These are phyloP conservation scores for Myxocyprinus asiaticus DNA, from an alignment of 2,113 vertebrate genomes.

Conservation along the genomic window DNA sequence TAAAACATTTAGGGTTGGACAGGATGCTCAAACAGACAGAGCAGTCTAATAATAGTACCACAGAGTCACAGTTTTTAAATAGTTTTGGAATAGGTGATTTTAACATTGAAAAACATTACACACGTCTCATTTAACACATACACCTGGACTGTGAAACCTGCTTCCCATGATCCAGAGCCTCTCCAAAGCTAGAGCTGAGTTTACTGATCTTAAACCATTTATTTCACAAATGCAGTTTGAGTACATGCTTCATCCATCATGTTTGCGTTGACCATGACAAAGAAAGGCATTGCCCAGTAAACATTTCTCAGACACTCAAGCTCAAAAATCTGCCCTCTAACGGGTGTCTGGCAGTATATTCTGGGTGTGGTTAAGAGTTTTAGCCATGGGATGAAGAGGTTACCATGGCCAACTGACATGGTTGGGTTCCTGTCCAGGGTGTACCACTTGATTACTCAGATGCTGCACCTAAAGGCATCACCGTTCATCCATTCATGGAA, in stretches of 20 bases:
- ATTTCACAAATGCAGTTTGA: neutral
- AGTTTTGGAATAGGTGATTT: too few species aligned
- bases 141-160: neutral
- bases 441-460: slow-evolving; percentile 34
- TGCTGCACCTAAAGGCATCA: slow-evolving; percentile 2
- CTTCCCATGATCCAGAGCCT: neutral
- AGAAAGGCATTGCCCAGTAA: slow-evolving; percentile 4
- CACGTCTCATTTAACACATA: neutral
- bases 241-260: slow-evolving; percentile 24
- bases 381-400: neutral
- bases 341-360: neutral
- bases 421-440: slow-evolving; percentile 16
- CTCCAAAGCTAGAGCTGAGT: neutral
- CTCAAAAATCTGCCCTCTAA: neutral
- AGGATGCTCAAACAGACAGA: too few species aligned
- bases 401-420: neutral
- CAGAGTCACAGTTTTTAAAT: too few species aligned
- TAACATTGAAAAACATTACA: too few species aligned
- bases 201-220: neutral
- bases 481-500: slow-evolving; percentile 21
- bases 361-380: slow-evolving; percentile 21
- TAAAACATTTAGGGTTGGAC: too few species aligned
- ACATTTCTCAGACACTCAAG: neutral
- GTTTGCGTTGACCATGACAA: neutral
- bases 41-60: too few species aligned